Percentiles rank a stretch among this genome's conserved stretches.
These are phyloP conservation scores for Anguilla marmorata DNA, from an alignment of 2,797 vertebrate genomes.

Conservation along the genomic window DNA sequence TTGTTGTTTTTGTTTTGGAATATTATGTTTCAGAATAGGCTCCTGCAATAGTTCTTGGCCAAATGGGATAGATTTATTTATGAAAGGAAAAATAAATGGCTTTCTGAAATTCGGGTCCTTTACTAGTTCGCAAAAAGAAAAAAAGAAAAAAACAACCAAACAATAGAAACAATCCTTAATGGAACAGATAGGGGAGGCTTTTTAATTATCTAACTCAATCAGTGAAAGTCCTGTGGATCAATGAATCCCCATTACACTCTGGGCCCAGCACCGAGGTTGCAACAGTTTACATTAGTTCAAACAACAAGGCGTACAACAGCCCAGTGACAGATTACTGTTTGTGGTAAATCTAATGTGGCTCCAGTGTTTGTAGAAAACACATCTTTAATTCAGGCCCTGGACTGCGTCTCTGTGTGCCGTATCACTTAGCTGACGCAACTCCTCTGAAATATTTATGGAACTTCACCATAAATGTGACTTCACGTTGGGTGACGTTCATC, in stretches of 20 bases:
- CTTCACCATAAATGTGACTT: slow-evolving; percentile 52
- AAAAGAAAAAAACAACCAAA: slow-evolving; percentile 46
- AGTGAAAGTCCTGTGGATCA: slow-evolving; percentile 78
- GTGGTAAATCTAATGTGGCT: slow-evolving; percentile 75
- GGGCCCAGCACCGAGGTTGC: slow-evolving; percentile 65
- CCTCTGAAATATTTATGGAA: slow-evolving; percentile 68
- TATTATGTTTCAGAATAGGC: background rate
- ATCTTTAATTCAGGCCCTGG: slow-evolving; percentile 70
- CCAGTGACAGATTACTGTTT: slow-evolving; percentile 79
- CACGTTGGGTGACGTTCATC: slow-evolving; percentile 38
- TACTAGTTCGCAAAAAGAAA: slow-evolving; percentile 61
- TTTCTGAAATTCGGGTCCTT: slow-evolving; percentile 47
- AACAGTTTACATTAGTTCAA: slow-evolving; percentile 73
- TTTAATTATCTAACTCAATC: slow-evolving; percentile 86
- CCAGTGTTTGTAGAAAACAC: slow-evolving; percentile 66
- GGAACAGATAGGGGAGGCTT: slow-evolving; percentile 80
- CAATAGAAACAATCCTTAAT: slow-evolving; percentile 80
- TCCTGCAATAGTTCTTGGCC: background rate
- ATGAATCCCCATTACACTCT: slow-evolving; percentile 78
- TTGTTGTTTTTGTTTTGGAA: background rate
- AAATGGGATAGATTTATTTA: background rate
- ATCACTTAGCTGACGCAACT: slow-evolving; percentile 68
- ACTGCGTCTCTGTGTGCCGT: slow-evolving; percentile 62
- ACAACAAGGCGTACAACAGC: slow-evolving; percentile 64
- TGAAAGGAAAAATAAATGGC: slow-evolving; percentile 15